Conservation (phyloP, 2,888 invertebrate species). For the Matsumyia berberina region DNA sequence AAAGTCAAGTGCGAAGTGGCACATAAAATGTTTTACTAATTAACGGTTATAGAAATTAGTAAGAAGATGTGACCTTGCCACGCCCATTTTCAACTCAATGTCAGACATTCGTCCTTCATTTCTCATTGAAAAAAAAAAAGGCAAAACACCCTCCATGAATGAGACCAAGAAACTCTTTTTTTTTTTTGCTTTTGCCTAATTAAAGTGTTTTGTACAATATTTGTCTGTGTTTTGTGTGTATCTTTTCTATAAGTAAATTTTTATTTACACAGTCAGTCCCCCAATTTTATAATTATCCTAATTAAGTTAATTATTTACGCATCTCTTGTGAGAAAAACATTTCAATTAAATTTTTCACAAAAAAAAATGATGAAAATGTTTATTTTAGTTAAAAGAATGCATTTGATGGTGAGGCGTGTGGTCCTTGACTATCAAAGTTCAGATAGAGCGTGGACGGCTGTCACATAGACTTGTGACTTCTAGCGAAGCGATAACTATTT, state of each 20-base stretch:
- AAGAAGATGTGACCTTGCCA: constrained; percentile 4
- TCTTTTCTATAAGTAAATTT: not conserved
- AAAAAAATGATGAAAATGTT: not conserved
- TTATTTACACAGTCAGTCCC: constrained; percentile 1
- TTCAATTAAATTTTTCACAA: constrained; percentile 15
- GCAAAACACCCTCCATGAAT: not conserved
- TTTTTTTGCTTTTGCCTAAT: not conserved
- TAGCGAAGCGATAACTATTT: constrained; percentile 2
- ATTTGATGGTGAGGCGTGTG: not conserved
- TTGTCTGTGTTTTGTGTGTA: no score
- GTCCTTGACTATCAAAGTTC: constrained; percentile 3
- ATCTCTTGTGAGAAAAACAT: constrained; percentile 12
- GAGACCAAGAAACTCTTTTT: not conserved
- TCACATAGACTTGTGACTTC: constrained; percentile 8
- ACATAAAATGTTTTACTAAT: not conserved
- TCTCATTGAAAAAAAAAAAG: no score
- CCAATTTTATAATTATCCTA: constrained; percentile 10
- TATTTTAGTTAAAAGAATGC: not conserved
- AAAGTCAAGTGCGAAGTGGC: not conserved
- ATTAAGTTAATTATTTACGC: constrained; percentile 2
- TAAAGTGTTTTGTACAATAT: constrained; percentile 2
- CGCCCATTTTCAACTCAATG: not conserved
- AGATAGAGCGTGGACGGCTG: not conserved
- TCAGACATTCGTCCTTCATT: no score
- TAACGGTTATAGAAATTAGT: not conserved